A percentile compares a stretch with the other conserved stretches of the same genome.
phyloP scores from a whole-genome alignment of 64 coral and sea anemone genomes.

The Platygyra sinensis region DNA sequence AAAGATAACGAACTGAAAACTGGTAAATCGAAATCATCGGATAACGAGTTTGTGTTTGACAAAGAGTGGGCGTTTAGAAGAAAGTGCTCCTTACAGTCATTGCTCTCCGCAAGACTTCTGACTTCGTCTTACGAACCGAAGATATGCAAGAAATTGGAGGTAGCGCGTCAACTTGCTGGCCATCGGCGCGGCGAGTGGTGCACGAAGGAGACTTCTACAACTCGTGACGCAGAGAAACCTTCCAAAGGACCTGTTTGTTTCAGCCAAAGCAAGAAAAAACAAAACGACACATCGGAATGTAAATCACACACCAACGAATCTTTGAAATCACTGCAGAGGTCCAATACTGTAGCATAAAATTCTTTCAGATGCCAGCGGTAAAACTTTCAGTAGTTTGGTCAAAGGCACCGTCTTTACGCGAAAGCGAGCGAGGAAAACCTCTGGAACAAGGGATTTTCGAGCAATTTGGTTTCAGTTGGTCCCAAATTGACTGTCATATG shows the following conservation, averaged over 20 bases:
- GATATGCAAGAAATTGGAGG: slow-evolving; percentile 3
- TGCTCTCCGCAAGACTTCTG: neutral
- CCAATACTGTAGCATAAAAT: too few relatives aligned
- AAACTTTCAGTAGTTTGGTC: too few relatives aligned
- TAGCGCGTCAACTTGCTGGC: neutral
- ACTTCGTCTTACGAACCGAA: neutral
- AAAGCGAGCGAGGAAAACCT: too few relatives aligned
- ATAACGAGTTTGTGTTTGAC: slow-evolving; percentile 34
- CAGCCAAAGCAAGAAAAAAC: neutral
- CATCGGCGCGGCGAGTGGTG: too few relatives aligned
- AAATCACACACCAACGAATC: neutral
- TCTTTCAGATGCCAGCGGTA: too few relatives aligned
- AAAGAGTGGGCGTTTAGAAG: slow-evolving; percentile 32
- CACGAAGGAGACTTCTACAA: too few relatives aligned
- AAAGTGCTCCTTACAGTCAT: slow-evolving; percentile 3
- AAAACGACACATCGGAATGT: neutral
- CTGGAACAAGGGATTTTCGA: too few relatives aligned
- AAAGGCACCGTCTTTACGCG: too few relatives aligned
- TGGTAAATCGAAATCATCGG: neutral
- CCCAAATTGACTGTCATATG: too few relatives aligned
- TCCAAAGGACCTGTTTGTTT: neutral
- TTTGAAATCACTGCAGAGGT: too few relatives aligned
- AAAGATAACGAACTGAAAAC: neutral
- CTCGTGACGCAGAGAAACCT: neutral
- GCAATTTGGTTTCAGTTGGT: too few relatives aligned